These are phyloP conservation scores for Cervus canadensis DNA, from an alignment of 2,113 vertebrate species.

Conservation along the genomic window DNA sequence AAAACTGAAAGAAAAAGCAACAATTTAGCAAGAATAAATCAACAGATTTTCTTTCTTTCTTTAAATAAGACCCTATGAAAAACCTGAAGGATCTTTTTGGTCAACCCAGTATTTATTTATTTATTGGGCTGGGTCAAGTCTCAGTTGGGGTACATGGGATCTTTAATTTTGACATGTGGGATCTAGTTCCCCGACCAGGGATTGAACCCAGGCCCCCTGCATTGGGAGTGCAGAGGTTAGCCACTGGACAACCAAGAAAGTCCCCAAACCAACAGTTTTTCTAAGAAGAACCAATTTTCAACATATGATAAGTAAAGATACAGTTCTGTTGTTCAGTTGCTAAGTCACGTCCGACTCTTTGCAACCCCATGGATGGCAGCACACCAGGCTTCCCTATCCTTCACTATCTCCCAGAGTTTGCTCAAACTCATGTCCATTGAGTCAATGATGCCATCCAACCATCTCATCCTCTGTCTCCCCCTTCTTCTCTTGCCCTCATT, in stretches of 20 bases:
- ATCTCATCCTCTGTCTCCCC: neutral
- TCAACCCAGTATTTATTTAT: neutral
- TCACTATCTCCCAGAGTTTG: neutral
- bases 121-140: neutral
- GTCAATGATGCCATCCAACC: neutral
- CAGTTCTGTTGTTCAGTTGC: neutral
- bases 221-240: neutral
- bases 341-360: rapidly evolving
- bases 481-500: neutral
- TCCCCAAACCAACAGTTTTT: neutral
- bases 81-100: neutral
- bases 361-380: neutral
- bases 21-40: neutral
- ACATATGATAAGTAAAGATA: neutral
- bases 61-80: neutral
- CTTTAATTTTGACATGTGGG: neutral
- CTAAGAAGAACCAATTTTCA: neutral
- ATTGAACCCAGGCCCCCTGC: neutral
- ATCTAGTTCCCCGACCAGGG: neutral
- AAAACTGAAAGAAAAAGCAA: neutral
- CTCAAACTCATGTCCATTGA: neutral
- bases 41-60: neutral
- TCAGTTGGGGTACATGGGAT: neutral
- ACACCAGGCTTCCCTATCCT: neutral
- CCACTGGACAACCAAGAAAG: neutral